Base-by-base conservation (phyloP, 1,140 invertebrate species). In the Caenorhabditis inopinata region DNA sequence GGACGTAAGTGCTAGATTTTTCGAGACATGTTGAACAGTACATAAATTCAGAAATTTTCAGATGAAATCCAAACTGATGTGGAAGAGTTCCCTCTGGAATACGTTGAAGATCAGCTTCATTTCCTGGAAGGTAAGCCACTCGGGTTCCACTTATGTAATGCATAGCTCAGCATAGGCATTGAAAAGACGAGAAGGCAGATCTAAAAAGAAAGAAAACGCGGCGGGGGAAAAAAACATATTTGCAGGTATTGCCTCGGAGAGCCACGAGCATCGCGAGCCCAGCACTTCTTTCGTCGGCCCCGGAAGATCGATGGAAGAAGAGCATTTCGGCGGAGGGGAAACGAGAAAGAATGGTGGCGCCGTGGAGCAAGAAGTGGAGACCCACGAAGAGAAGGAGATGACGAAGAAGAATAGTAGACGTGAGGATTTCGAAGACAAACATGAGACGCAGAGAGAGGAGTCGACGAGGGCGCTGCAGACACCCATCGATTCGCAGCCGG, bases 211-310 rank as follows among this genome's bases (percentile, higher is more conserved):
- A 21, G 9, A 3, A 45, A 14, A n/a, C n/a, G n/a, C n/a, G n/a
- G n/a, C n/a, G n/a, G n/a, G n/a, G n/a, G n/a, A n/a, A 49, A 76
- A 77, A 77, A 21, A 76, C 23, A 53, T 76, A 74, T 27, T 46
- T 74, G 48, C 48, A 53, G 46, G 49, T 76, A 53, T 58, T 75
- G 35, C 32, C 74, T 16, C 12, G n/a, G 48, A 81, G 74, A 81
- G 68, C 35, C 49, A 45, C 68, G 18, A 51, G n/a, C 38, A 49
- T 46, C 29, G n/a, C 27, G 16, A 53, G 42, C 27, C 21, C 3
- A 23, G 21, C 2, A 2, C 58, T 68, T 21, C 58, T 18, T 3
- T 29, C 53, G 2, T 18, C 7, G 9, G 7, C 58, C 35, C 58
- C 58, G 58, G 32, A 38, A 68, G 58, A 68, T 68, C 32, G 74